Conservation (phyloP, 2,888 invertebrate genomes). For the Agrypnus murinus region DNA sequence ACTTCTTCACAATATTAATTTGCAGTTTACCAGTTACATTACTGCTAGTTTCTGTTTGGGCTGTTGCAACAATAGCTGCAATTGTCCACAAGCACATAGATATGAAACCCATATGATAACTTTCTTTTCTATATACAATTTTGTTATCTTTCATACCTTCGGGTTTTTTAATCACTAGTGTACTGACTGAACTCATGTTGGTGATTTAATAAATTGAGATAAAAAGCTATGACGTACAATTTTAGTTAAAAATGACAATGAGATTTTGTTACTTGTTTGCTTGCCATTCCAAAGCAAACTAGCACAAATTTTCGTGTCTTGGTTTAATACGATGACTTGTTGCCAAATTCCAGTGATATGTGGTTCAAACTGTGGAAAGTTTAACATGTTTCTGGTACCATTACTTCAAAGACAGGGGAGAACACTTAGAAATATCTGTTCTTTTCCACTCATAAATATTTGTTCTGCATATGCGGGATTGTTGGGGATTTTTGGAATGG, state of each 20-base stretch:
- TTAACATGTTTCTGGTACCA: conserved; percentile 54
- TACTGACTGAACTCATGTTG: conserved; percentile 60
- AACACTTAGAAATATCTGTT: conserved; percentile 60
- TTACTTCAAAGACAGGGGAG: conserved; percentile 56
- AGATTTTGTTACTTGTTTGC: conserved; percentile 22
- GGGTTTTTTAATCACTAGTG: conserved; percentile 61
- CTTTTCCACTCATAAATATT: conserved; percentile 60
- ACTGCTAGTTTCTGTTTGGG: conserved; percentile 61
- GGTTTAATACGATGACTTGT: conserved; percentile 59
- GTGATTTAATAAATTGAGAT: no score
- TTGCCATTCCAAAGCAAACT: conserved; percentile 28
- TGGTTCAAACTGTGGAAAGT: neutral
- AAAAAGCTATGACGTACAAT: conserved; percentile 32
- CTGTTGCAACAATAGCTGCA: conserved; percentile 62
- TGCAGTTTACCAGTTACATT: conserved; percentile 62
- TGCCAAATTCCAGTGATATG: conserved; percentile 63
- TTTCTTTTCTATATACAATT: conserved; percentile 27
- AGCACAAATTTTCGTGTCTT: neutral
- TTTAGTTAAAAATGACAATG: conserved; percentile 29
- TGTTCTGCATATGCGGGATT: conserved; percentile 64
- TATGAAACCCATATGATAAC: conserved; percentile 43
- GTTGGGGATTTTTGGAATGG: conserved; percentile 67
- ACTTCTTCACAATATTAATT: neutral
- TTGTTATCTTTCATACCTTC: conserved; percentile 27
- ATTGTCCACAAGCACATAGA: conserved; percentile 63